phyloP scores from a whole-genome alignment of 2,888 invertebrate genomes.

The Empis livida region DNA sequence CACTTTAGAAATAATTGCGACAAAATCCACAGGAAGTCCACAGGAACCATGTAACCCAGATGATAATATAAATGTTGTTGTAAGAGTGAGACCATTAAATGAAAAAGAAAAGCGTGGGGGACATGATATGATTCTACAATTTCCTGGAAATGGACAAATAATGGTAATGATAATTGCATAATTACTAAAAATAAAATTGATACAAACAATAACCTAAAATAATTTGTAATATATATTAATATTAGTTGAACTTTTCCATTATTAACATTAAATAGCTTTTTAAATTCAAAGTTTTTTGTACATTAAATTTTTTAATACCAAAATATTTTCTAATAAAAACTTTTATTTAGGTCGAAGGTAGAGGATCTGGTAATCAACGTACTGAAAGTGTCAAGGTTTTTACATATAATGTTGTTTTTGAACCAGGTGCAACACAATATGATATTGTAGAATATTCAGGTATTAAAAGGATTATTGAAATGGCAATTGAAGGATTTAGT shows the following conservation, averaged over 20 bases:
- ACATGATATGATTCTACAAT: slow-evolving; percentile 60
- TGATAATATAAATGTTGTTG: slow-evolving; percentile 81
- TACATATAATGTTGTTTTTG: slow-evolving; percentile 90
- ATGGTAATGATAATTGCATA: slow-evolving; percentile 27
- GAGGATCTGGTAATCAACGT: slow-evolving; percentile 38
- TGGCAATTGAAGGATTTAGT: slow-evolving; percentile 89
- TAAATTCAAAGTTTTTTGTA: not conserved
- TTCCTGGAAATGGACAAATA: slow-evolving; percentile 83
- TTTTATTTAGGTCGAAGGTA: slow-evolving; percentile 36
- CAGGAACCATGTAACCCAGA: slow-evolving; percentile 41
- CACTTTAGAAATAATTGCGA: slow-evolving; percentile 32
- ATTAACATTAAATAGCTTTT: not conserved
- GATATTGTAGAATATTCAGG: slow-evolving; percentile 86
- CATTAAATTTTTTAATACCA: not conserved
- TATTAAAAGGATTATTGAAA: slow-evolving; percentile 77
- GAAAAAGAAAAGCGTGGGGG: slow-evolving; percentile 56
- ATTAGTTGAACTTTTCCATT: not conserved
- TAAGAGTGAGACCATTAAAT: slow-evolving; percentile 71
- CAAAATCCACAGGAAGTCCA: slow-evolving; percentile 34
- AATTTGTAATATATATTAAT: too few species aligned
- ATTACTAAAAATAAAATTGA: not conserved
- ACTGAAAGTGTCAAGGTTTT: slow-evolving; percentile 72
- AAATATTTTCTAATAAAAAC: not conserved
- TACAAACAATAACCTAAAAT: too few species aligned
- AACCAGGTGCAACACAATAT: slow-evolving; percentile 68